Conservation (phyloP, 2,888 invertebrate genomes). For the Drosophila birchii region DNA sequence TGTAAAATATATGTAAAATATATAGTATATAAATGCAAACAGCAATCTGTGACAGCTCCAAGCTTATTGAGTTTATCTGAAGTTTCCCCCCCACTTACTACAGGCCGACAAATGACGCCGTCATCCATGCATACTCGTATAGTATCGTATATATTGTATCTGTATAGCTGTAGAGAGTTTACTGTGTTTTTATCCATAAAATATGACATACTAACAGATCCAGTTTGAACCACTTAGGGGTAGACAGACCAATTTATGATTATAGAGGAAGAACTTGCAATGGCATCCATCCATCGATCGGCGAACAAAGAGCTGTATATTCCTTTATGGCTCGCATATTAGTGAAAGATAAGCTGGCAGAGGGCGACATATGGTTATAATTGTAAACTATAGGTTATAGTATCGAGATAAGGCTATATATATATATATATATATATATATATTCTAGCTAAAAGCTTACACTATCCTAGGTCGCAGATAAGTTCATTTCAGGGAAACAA, state of each 20-base stretch:
- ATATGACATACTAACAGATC: conserved; percentile 20
- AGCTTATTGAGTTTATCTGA: conserved; percentile 31
- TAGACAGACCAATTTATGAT: conserved; percentile 13
- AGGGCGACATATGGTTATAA: conserved; percentile 6
- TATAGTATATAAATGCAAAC: background rate
- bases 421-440: background rate
- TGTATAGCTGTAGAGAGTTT: background rate
- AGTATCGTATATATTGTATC: background rate
- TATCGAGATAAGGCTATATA: background rate
- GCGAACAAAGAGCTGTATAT: conserved; percentile 26
- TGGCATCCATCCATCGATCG: conserved; percentile 17
- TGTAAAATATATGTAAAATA: conserved; percentile 1
- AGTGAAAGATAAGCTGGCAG: conserved; percentile 4
- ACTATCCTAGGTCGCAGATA: background rate
- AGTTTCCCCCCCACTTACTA: conserved; percentile 23
- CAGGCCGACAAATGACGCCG: background rate
- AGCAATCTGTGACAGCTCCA: conserved; percentile 23
- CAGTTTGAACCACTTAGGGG: conserved; percentile 29
- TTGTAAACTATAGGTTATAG: background rate
- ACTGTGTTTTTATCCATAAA: conserved; percentile 15
- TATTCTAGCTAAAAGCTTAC: conserved; percentile 4
- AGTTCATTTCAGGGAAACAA: background rate
- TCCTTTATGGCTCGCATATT: conserved; percentile 4
- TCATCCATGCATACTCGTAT: too few species aligned
- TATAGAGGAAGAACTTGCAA: conserved; percentile 6